phyloP scores from a whole-genome alignment of 2,113 vertebrate species.

The Phyllopteryx taeniolatus region DNA sequence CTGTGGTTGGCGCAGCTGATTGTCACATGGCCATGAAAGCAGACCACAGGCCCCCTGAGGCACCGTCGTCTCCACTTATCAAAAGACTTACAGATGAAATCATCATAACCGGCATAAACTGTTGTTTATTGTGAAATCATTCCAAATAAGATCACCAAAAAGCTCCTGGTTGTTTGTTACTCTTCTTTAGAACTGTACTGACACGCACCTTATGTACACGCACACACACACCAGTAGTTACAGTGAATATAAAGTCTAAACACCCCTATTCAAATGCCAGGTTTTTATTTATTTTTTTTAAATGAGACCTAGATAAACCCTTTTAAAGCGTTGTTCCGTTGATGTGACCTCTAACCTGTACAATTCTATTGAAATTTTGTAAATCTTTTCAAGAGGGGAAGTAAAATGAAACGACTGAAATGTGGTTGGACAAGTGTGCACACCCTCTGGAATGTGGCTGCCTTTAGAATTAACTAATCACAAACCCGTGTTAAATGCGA shows the following conservation, averaged over 20 bases:
- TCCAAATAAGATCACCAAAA: background rate
- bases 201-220: background rate
- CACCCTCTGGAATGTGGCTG: too few species aligned
- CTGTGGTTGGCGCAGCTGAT: constrained; percentile 38
- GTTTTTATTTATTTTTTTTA: too few species aligned
- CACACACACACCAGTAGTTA: background rate
- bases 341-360: too few species aligned
- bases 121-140: background rate
- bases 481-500: too few species aligned
- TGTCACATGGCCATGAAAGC: constrained; percentile 55
- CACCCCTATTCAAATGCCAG: too few species aligned
- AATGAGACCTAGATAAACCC: too few species aligned
- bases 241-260: background rate
- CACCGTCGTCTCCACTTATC: constrained; percentile 15
- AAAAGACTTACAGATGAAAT: constrained; percentile 33
- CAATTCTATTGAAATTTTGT: too few species aligned
- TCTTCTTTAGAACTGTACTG: background rate
- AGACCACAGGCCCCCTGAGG: constrained; percentile 21
- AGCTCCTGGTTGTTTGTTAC: background rate
- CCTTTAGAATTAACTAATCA: too few species aligned
- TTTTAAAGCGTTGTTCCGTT: too few species aligned
- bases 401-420: too few species aligned
- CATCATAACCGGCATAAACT: background rate
- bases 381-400: too few species aligned
- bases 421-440: too few species aligned